phyloP scores from a whole-genome alignment of 2,113 vertebrate species.

The Syngnathus floridae region DNA sequence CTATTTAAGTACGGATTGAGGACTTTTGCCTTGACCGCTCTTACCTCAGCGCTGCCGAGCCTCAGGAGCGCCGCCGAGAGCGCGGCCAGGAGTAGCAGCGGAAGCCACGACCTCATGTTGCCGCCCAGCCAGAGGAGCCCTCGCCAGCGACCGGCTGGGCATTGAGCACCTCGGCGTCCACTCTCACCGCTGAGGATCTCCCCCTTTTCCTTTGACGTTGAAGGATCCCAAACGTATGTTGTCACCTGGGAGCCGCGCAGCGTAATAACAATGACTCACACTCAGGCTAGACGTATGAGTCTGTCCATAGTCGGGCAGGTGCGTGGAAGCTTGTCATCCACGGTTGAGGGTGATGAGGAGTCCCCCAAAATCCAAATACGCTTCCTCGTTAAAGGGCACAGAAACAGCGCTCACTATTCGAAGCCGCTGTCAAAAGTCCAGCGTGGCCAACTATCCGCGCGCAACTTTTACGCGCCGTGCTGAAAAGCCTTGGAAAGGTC shows the following conservation, averaged over 20 bases:
- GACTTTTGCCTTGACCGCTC: slow-evolving; percentile 2
- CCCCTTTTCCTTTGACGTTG: slow-evolving; percentile 19
- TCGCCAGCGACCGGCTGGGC: slow-evolving; percentile 62
- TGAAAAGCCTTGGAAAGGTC: slow-evolving; percentile 35
- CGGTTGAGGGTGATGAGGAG: neutral
- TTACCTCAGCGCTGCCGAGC: slow-evolving; percentile 67
- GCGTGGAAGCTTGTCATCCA: slow-evolving; percentile 2
- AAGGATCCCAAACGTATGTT: slow-evolving; percentile 41
- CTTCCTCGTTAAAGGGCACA: neutral
- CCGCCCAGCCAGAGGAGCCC: slow-evolving; percentile 66
- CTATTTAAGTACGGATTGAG: neutral
- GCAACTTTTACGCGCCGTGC: slow-evolving; percentile 50
- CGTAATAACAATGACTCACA: slow-evolving; percentile 42
- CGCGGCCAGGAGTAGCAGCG: slow-evolving; percentile 63
- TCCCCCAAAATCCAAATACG: neutral
- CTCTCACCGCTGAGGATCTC: slow-evolving; percentile 41
- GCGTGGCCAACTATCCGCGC: slow-evolving; percentile 41
- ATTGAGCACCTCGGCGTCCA: slow-evolving; percentile 61
- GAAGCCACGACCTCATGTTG: slow-evolving; percentile 70
- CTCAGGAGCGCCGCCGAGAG: slow-evolving; percentile 57
- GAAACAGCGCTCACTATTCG: neutral
- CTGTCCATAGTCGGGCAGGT: slow-evolving; percentile 30
- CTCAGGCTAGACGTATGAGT: slow-evolving; percentile 45
- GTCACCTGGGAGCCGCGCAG: slow-evolving; percentile 25
- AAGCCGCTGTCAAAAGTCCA: neutral